A percentile compares a stretch with the other conserved stretches of the same genome.
Evolutionary conservation across 2,797 vertebrate genomes (phyloP).

Genomic region (Neosalanx taihuensis): DNA sequence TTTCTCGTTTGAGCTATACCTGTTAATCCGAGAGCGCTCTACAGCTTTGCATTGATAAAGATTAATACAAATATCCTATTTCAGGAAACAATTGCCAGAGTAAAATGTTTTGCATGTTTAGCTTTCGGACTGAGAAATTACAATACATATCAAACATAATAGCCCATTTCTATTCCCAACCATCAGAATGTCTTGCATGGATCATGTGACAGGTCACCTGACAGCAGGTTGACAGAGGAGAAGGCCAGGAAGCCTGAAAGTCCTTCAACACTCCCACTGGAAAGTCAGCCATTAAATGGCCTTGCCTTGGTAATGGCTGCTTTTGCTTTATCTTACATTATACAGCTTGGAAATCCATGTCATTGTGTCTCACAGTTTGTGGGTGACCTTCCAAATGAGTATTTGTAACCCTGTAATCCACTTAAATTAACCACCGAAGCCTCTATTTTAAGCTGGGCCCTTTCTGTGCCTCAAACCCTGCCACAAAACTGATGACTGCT

Average conservation of each 20-base stretch:
- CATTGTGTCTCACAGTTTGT: slow-evolving; percentile 50
- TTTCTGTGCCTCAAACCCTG: slow-evolving; percentile 27
- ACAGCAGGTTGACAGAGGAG: slow-evolving; percentile 8
- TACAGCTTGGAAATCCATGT: slow-evolving; percentile 41
- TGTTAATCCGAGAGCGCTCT: not conserved
- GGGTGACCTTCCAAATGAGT: slow-evolving; percentile 49
- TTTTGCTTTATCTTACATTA: slow-evolving; percentile 50
- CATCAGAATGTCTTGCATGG: not conserved
- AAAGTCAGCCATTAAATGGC: slow-evolving; percentile 39
- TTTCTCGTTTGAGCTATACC: not conserved
- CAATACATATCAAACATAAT: not conserved
- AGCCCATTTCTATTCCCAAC: not conserved
- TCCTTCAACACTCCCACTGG: slow-evolving; percentile 29
- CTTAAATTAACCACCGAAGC: slow-evolving; percentile 55
- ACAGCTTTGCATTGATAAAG: not conserved
- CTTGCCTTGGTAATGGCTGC: slow-evolving; percentile 31
- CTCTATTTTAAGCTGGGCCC: slow-evolving; percentile 40
- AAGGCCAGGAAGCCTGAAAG: slow-evolving; percentile 21
- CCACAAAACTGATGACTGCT: slow-evolving; percentile 38
- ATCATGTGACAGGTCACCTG: not conserved
- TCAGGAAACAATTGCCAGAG: not conserved
- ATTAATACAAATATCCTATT: not conserved
- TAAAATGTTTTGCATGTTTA: not conserved
- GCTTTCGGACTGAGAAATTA: not conserved
- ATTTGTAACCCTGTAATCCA: slow-evolving; percentile 53